Percentiles rank a stretch among this genome's conserved stretches.
phyloP scores from a whole-genome alignment of 2,888 invertebrate genomes.

The Parnassius mnemosyne region DNA sequence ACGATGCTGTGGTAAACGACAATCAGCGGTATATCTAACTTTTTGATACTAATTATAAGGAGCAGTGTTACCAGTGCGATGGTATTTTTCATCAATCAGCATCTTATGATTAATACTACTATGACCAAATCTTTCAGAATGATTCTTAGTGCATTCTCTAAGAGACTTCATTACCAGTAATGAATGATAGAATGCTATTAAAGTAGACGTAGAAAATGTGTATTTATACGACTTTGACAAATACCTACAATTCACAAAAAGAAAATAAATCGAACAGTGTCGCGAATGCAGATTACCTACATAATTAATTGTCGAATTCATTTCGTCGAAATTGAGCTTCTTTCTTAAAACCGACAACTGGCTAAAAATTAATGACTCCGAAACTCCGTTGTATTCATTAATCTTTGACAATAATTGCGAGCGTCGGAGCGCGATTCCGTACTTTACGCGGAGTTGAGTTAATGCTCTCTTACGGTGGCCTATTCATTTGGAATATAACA shows the following conservation, averaged over 20 bases:
- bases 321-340: slow-evolving; percentile 21
- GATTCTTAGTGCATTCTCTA: no score
- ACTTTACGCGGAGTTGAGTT: slow-evolving; percentile 57
- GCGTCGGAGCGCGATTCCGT: slow-evolving; percentile 59
- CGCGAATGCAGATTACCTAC: slow-evolving; percentile 6
- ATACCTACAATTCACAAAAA: slow-evolving; percentile 14
- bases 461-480: slow-evolving; percentile 57
- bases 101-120: no score
- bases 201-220: no score
- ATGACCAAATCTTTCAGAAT: no score
- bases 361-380: slow-evolving; percentile 25
- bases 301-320: slow-evolving; percentile 25
- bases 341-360: slow-evolving; percentile 27
- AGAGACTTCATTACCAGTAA: no score
- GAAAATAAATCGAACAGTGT: slow-evolving; percentile 20
- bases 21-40: no score
- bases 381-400: slow-evolving; percentile 33
- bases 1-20: no score
- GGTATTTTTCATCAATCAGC: no score
- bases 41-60: no score
- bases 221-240: slow-evolving; percentile 4
- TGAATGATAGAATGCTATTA: no score
- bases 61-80: no score
- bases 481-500: slow-evolving; percentile 69
- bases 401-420: slow-evolving; percentile 61